Conservation (phyloP, 37 sponge, comb jelly and placozoan species). For the Crambe crambe region DNA sequence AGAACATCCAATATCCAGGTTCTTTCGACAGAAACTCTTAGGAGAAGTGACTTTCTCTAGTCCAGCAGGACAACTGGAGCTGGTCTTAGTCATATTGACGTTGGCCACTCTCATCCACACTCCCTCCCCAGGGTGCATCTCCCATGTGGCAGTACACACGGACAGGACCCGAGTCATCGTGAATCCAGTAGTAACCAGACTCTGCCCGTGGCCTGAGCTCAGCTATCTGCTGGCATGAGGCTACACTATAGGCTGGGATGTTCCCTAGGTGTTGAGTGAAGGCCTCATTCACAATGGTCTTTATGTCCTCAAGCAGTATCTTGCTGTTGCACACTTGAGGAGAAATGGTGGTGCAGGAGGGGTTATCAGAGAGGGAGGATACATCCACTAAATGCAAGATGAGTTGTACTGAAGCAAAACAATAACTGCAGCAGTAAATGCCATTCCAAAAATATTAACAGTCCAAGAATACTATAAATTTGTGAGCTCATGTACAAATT, state of each 20-base stretch:
- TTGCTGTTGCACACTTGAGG: background rate
- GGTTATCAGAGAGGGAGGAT: background rate
- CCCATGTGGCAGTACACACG: conserved; percentile 39
- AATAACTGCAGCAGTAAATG: too few relatives aligned
- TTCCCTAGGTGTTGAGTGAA: background rate
- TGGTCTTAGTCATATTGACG: conserved; percentile 29
- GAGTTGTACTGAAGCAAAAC: too few relatives aligned
- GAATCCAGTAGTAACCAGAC: conserved; percentile 42
- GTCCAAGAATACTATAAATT: too few relatives aligned
- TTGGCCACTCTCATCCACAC: conserved; percentile 38
- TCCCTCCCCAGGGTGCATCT: background rate
- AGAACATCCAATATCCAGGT: conserved; percentile 11
- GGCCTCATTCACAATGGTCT: background rate
- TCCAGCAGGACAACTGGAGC: conserved; percentile 20
- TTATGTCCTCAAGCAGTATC: background rate
- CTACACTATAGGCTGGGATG: background rate
- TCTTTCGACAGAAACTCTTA: conserved; percentile 12
- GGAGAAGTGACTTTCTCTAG: conserved; percentile 18
- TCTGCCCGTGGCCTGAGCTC: background rate
- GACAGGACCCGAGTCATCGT: conserved; percentile 1
- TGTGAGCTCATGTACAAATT: too few relatives aligned
- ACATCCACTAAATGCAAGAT: too few relatives aligned
- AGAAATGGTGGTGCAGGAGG: background rate
- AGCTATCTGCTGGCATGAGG: conserved; percentile 6
- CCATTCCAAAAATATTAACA: too few relatives aligned